These are phyloP conservation scores for Trimorus sp. DNA, from an alignment of 2,888 invertebrate species.

Conservation along the genomic window DNA sequence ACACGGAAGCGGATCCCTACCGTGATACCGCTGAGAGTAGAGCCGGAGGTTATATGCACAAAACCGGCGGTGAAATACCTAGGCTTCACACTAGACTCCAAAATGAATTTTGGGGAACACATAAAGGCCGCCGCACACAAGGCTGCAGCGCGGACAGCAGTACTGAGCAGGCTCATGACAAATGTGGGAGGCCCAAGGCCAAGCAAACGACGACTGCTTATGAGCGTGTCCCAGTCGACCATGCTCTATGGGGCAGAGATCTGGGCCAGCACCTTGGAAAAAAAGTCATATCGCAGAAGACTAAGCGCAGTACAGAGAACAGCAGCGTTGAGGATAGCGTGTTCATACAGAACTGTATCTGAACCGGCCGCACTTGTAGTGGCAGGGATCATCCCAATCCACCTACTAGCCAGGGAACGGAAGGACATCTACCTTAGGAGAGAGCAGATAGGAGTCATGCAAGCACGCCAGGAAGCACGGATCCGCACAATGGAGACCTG, in stretches of 20 bases:
- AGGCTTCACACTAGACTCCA: slow-evolving; percentile 52
- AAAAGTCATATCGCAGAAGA: slow-evolving; percentile 20
- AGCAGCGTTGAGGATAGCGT: slow-evolving; percentile 50
- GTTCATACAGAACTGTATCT: slow-evolving; percentile 61
- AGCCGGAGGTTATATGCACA: slow-evolving; percentile 52
- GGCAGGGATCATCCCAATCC: slow-evolving; percentile 43
- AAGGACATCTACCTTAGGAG: not conserved
- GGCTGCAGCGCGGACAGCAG: not conserved
- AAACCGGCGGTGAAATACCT: slow-evolving; percentile 65
- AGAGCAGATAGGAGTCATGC: not conserved
- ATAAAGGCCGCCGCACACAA: not conserved
- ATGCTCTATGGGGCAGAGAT: slow-evolving; percentile 52
- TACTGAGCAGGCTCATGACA: slow-evolving; percentile 62
- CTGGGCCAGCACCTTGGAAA: slow-evolving; percentile 33
- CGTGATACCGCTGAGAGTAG: slow-evolving; percentile 15
- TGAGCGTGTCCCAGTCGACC: slow-evolving; percentile 60
- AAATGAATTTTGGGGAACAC: not conserved
- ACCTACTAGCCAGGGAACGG: slow-evolving; percentile 47
- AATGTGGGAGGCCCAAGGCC: slow-evolving; percentile 66
- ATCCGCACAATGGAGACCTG: not conserved
- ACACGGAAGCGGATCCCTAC: slow-evolving; percentile 51
- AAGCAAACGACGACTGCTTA: slow-evolving; percentile 49
- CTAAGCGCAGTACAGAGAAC: slow-evolving; percentile 24
- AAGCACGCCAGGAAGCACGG: not conserved
- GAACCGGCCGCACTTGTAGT: slow-evolving; percentile 35